phyloP scores from a whole-genome alignment of 2,888 invertebrate genomes.

The Microctonus brassicae region DNA sequence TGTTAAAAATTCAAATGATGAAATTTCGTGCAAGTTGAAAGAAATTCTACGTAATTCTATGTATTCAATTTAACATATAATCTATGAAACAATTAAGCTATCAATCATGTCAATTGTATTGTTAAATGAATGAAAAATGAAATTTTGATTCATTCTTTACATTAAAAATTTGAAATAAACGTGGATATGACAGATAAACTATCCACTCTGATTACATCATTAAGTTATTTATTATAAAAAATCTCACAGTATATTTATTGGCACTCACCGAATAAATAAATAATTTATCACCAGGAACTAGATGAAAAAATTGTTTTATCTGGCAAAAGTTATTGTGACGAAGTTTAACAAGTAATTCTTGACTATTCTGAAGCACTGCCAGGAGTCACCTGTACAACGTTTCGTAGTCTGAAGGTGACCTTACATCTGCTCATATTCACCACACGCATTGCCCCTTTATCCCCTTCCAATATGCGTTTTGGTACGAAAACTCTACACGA shows the following conservation, averaged over 20 bases:
- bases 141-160: not conserved
- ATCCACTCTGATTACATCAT: not conserved
- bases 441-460: constrained; percentile 23
- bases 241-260: not conserved
- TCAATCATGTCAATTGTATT: not conserved
- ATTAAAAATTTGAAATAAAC: not conserved
- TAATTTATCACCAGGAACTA: not conserved
- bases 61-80: not conserved
- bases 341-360: not conserved
- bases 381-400: constrained; percentile 55
- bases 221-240: not conserved
- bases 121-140: not conserved
- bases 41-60: not conserved
- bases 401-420: constrained; percentile 65
- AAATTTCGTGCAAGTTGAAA: not conserved
- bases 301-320: not conserved
- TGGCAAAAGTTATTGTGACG: not conserved
- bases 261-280: not conserved
- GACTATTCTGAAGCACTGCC: constrained; percentile 43
- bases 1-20: not conserved
- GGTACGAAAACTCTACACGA: not conserved
- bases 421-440: constrained; percentile 50
- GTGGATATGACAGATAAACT: not conserved
- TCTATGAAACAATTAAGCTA: not conserved
- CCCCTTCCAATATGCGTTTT: constrained; percentile 20